Evolutionary conservation across 2,797 vertebrate species (phyloP).

Genomic region (Anguilla marmorata): DNA sequence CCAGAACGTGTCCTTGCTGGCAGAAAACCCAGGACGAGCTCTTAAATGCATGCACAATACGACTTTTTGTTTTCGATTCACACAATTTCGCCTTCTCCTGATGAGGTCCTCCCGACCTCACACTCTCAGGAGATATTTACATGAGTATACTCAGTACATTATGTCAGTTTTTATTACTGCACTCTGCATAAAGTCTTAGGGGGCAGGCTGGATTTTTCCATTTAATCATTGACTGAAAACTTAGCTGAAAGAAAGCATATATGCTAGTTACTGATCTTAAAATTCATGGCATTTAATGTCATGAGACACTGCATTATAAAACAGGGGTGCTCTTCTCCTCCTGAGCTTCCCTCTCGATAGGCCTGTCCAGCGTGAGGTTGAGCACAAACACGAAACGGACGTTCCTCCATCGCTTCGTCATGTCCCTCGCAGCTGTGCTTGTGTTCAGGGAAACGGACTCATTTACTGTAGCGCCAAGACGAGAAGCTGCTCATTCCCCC

Average conservation of each 20-base stretch:
- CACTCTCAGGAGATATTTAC: background rate
- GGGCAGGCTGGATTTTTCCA: background rate
- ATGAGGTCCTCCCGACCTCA: background rate
- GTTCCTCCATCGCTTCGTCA: background rate
- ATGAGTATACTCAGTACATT: background rate
- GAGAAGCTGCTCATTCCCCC: background rate
- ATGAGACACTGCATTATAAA: background rate
- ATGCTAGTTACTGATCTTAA: background rate
- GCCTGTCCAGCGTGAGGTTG: background rate
- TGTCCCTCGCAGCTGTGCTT: background rate
- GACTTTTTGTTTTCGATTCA: background rate
- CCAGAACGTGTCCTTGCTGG: slow-evolving; percentile 61
- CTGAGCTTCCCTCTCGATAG: background rate
- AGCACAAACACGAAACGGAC: background rate
- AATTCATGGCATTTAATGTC: background rate
- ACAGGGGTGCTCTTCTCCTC: background rate
- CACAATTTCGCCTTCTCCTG: background rate
- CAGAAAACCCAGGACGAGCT: background rate
- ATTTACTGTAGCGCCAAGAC: background rate
- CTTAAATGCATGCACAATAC: background rate
- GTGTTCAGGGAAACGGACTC: background rate
- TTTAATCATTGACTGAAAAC: background rate
- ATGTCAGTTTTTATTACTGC: too few species aligned
- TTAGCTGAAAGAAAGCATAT: background rate
- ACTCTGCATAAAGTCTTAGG: too few species aligned